Conservation (phyloP, 1,140 invertebrate species). For the Muscidifurax raptorellus region DNA sequence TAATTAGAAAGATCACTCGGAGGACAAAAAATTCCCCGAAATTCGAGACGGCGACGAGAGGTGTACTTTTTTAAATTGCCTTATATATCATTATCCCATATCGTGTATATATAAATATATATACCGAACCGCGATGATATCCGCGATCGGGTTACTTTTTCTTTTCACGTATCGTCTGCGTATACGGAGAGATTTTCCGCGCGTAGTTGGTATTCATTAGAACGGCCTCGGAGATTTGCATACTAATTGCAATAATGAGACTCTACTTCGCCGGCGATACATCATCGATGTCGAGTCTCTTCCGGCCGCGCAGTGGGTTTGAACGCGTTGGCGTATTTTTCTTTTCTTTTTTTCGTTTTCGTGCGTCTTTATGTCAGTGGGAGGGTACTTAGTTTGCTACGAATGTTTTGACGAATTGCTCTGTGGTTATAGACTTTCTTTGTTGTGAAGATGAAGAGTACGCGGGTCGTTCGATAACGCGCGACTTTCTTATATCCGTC, state of each 20-base stretch:
- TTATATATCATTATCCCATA: too few relatives aligned
- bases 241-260: constrained; percentile 44
- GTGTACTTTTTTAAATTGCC: too few relatives aligned
- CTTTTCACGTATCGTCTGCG: too few relatives aligned
- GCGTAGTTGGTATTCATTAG: not conserved
- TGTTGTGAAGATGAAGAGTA: too few relatives aligned
- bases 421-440: too few relatives aligned
- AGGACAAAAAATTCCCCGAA: not conserved
- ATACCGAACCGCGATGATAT: too few relatives aligned
- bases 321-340: not conserved
- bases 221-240: constrained; percentile 17
- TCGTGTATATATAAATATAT: too few relatives aligned
- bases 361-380: not conserved
- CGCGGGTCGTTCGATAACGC: too few relatives aligned
- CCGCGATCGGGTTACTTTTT: too few relatives aligned
- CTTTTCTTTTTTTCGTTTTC: not conserved
- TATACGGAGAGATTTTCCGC: not conserved
- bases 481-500: not conserved
- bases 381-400: not conserved
- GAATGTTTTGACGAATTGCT: too few relatives aligned
- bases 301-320: not conserved
- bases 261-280: not conserved
- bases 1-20: not conserved
- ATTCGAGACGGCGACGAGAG: not conserved
- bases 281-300: constrained; percentile 6